These are phyloP conservation scores for Peromyscus eremicus DNA, from an alignment of 2,797 vertebrate genomes.

Conservation along the genomic window DNA sequence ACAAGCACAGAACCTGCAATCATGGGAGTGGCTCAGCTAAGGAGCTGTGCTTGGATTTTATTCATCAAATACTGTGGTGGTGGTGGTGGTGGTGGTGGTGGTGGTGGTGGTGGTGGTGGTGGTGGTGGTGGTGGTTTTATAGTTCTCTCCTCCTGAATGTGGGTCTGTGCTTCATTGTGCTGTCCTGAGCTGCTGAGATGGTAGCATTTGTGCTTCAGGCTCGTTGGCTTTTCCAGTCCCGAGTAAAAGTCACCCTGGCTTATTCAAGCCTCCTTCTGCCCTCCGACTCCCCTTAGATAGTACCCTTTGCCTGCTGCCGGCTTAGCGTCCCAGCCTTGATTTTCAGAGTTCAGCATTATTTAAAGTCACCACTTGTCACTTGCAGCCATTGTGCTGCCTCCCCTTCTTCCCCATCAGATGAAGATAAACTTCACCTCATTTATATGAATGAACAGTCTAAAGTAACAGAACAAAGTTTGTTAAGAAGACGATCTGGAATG, in stretches of 20 bases:
- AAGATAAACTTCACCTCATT: background rate
- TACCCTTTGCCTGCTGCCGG: background rate
- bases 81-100: background rate
- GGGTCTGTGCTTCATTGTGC: background rate
- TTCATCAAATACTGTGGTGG: background rate
- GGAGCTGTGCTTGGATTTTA: background rate
- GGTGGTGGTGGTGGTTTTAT: background rate
- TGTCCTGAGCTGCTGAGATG: background rate
- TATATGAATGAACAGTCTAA: constrained; percentile 8
- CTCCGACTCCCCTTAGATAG: background rate
- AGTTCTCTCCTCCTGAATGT: background rate
- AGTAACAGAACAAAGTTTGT: background rate
- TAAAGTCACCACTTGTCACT: background rate
- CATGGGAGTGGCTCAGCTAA: background rate
- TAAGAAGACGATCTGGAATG: background rate
- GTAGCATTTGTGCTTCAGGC: background rate
- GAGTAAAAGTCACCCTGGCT: constrained; percentile 40
- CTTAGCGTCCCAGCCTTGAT: background rate
- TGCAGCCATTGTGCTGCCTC: background rate
- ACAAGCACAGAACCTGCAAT: accelerated
- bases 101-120: background rate
- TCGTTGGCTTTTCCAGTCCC: constrained; percentile 10
- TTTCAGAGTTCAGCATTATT: background rate
- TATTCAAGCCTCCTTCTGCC: background rate
- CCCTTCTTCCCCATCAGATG: background rate